Evolutionary conservation across 2,888 invertebrate species (phyloP).

Genomic region (Ceriagrion tenellum): DNA sequence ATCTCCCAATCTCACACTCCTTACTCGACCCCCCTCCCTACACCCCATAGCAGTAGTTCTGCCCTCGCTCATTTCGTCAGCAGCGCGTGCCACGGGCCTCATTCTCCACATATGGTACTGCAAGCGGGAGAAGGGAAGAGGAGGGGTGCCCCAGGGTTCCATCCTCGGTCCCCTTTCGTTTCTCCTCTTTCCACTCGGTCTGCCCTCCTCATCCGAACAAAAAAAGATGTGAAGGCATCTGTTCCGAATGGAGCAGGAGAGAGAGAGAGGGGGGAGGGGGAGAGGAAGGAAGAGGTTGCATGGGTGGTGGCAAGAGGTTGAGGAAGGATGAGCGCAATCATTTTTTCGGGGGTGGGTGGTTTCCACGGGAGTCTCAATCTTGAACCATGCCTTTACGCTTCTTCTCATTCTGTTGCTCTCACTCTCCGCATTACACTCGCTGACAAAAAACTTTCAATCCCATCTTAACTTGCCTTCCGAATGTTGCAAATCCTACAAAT

Average conservation of each 20-base stretch:
- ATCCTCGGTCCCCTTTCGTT: neutral
- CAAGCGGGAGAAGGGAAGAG: neutral
- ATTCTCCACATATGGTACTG: neutral
- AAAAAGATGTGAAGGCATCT: slow-evolving; percentile 47
- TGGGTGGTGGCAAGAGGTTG: neutral
- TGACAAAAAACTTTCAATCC: neutral
- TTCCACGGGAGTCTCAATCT: neutral
- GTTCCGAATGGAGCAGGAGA: neutral
- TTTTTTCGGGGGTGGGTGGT: neutral
- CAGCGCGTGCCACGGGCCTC: slow-evolving; percentile 52
- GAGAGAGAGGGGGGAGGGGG: no score
- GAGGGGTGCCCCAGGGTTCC: slow-evolving; percentile 49
- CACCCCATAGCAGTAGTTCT: neutral
- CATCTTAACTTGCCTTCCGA: neutral
- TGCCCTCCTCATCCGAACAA: slow-evolving; percentile 13
- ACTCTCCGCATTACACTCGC: neutral
- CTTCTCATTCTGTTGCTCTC: neutral
- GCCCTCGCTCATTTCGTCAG: neutral
- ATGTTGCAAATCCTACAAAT: neutral
- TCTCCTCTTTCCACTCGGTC: slow-evolving; percentile 53
- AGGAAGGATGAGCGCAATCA: neutral
- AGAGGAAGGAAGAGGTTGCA: neutral
- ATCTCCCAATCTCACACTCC: neutral
- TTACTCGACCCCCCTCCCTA: neutral
- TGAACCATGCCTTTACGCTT: neutral